phyloP scores from a whole-genome alignment of 2,888 invertebrate genomes.

The Cheilosia impressa region DNA sequence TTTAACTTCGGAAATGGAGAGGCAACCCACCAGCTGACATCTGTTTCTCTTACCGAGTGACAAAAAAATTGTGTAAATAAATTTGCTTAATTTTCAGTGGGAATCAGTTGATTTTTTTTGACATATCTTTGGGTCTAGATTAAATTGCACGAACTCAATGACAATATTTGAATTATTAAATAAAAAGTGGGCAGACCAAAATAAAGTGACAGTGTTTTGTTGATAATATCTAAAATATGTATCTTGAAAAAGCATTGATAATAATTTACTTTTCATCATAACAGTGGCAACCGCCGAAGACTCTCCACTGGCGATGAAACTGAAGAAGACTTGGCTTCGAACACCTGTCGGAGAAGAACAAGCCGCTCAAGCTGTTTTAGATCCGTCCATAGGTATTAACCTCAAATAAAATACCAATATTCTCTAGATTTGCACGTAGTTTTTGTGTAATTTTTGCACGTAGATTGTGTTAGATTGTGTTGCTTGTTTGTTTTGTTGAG shows the following conservation, averaged over 20 bases:
- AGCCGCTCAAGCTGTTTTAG: slow-evolving; percentile 88
- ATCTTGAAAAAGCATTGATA: slow-evolving; percentile 45
- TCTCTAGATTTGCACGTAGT: slow-evolving; percentile 60
- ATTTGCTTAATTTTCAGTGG: too few relatives aligned
- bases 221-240: slow-evolving; percentile 17
- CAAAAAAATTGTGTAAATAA: too few relatives aligned
- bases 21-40: too few relatives aligned
- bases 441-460: slow-evolving; percentile 55
- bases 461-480: slow-evolving; percentile 40
- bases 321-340: slow-evolving; percentile 90
- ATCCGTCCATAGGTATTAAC: slow-evolving; percentile 87
- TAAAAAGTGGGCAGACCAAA: neutral
- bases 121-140: too few relatives aligned
- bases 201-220: slow-evolving; percentile 30
- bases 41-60: too few relatives aligned
- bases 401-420: slow-evolving; percentile 50
- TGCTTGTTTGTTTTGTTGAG: slow-evolving; percentile 9
- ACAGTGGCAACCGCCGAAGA: slow-evolving; percentile 88
- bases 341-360: slow-evolving; percentile 89
- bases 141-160: too few relatives aligned
- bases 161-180: too few relatives aligned
- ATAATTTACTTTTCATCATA: slow-evolving; percentile 78
- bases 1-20: too few relatives aligned
- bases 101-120: too few relatives aligned
- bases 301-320: slow-evolving; percentile 88